Evolutionary conservation across 2,797 vertebrate species (phyloP).

Genomic region (Gambelia wislizenii): DNA sequence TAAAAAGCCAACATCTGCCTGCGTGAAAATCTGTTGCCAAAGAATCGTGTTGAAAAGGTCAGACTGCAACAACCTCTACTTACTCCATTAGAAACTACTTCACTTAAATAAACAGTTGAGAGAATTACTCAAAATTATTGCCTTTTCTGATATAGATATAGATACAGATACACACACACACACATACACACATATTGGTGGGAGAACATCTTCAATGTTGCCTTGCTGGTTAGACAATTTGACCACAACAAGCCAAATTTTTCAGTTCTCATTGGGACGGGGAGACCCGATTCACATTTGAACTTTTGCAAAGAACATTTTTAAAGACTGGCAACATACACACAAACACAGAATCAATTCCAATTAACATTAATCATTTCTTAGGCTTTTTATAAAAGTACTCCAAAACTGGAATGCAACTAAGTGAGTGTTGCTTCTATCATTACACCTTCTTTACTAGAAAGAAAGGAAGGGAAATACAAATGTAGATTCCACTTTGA

Average conservation of each 20-base stretch:
- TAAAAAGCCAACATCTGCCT: constrained; percentile 48
- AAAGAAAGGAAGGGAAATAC: background rate
- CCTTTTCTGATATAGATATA: background rate
- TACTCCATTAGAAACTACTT: background rate
- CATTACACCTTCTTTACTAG: background rate
- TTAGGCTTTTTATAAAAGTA: background rate
- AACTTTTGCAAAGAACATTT: background rate
- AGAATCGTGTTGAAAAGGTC: constrained; percentile 33
- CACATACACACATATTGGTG: too few species aligned
- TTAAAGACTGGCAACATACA: background rate
- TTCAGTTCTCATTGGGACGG: background rate
- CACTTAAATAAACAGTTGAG: background rate
- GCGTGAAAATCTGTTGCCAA: constrained; percentile 22
- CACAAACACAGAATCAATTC: background rate
- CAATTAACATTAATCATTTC: background rate
- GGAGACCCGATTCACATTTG: background rate
- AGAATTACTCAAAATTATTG: background rate
- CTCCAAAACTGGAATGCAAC: background rate
- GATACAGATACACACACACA: too few species aligned
- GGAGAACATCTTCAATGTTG: background rate
- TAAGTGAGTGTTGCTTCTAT: background rate
- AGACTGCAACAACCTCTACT: background rate
- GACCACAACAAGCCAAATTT: background rate
- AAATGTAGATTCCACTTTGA: too few species aligned
- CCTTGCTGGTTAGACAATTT: background rate